Evolutionary conservation across 2,113 vertebrate species (phyloP).

Genomic region (Strigops habroptila): DNA sequence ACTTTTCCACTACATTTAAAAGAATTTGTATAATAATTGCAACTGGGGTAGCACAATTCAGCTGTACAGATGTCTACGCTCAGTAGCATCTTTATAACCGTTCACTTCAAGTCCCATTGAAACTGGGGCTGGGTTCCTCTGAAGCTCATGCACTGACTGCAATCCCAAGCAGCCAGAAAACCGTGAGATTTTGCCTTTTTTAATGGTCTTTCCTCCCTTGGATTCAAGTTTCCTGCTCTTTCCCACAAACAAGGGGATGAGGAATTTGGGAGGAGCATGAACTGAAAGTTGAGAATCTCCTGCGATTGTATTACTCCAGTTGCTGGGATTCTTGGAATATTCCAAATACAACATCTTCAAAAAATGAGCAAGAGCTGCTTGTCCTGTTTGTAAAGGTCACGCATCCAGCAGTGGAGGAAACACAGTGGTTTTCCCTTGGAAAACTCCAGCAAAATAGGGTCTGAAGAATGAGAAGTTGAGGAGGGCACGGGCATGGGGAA

Average conservation of each 20-base stretch:
- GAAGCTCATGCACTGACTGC: not conserved
- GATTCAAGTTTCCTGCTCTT: constrained; percentile 45
- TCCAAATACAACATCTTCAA: not conserved
- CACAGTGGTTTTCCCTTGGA: accelerated
- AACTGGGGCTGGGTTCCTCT: not conserved
- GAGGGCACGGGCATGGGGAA: not conserved
- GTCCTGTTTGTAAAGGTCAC: not conserved
- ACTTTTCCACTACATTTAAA: not conserved
- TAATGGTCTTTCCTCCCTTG: not conserved
- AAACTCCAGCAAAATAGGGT: not conserved
- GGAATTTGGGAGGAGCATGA: constrained; percentile 37
- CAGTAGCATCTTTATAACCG: not conserved
- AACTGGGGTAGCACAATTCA: not conserved
- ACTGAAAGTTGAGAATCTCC: constrained; percentile 51
- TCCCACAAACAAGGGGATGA: constrained; percentile 8
- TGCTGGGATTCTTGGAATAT: constrained; percentile 58
- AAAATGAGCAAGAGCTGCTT: not conserved
- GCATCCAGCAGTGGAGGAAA: not conserved
- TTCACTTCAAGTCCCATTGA: not conserved
- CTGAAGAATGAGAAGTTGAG: not conserved
- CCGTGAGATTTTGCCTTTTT: not conserved
- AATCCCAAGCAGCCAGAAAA: not conserved
- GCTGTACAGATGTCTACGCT: not conserved
- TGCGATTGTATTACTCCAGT: not conserved
- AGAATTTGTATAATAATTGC: not conserved